Evolutionary conservation across 2,797 vertebrate species (phyloP).

Genomic region (Ciconia nigra): DNA sequence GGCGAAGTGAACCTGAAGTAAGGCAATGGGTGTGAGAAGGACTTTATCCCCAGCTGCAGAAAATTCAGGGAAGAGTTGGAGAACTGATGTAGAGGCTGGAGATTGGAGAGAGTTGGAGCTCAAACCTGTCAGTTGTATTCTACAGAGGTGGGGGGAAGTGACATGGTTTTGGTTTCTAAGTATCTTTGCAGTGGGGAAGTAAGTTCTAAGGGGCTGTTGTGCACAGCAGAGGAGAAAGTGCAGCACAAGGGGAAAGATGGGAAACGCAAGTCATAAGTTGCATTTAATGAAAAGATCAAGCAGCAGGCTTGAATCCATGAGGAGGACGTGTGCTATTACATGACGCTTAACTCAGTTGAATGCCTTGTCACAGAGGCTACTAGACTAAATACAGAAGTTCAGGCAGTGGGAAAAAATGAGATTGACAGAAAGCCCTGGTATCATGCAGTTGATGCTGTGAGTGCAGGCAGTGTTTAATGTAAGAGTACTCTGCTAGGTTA

Average conservation of each 20-base stretch:
- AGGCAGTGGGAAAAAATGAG: neutral
- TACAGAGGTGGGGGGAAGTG: rapidly evolving
- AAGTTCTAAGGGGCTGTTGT: neutral
- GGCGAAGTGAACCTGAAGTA: neutral
- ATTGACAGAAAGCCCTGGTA: no score
- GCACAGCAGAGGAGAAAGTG: neutral
- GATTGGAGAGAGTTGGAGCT: neutral
- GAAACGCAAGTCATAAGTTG: neutral
- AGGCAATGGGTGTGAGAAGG: neutral
- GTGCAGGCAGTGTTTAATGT: neutral
- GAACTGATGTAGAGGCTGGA: no score
- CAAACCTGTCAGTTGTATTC: no score
- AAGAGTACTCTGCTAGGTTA: neutral
- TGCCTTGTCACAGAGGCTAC: neutral
- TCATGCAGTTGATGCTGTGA: neutral
- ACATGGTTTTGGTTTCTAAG: neutral
- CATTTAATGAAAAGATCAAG: neutral
- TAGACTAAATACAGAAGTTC: no score
- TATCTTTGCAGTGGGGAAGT: neutral
- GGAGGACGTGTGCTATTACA: neutral
- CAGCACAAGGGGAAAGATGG: neutral
- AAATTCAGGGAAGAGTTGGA: neutral
- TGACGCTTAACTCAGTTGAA: no score
- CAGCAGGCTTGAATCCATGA: neutral
- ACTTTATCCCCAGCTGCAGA: no score